Base-by-base conservation (phyloP, 2,888 invertebrate species). In the Busseola fusca region DNA sequence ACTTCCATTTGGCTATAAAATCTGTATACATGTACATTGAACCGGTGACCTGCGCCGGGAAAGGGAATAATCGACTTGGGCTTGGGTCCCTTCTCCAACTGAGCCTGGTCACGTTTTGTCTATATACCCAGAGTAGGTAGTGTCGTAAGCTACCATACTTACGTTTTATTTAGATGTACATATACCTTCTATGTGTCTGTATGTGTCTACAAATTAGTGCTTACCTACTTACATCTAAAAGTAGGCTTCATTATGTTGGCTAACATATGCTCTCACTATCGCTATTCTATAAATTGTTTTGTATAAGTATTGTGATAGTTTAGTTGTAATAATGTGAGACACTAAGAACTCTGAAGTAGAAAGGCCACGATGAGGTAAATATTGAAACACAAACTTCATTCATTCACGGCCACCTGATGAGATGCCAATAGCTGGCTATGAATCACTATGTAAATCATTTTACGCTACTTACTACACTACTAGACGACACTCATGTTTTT, bases 361-460 rank as follows among this genome's bases (percentile, higher is more conserved):
- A 90, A 92, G 90, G 90, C 88, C 90, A 86, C 69, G 57, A 65
- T 86, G 81, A 89, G 88, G 91, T 89, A 91, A 91, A 90, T 86
- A 85, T 77, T 70, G 69, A 81, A 87, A 79, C 85, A 81, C 69
- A 80, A 80, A 84, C 84, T 84, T 87, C 86, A 86, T 88, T 90
- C 91, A 91, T 91, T 91, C 90, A 90, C 78, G 87, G 91, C 78
- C 88, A 78, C 83, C 79, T 76, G 69, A 74, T 76, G 69, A 74
- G 78, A 80, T 79, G 64, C 76, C 72, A 66, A 66, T 74, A 74
- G 34, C 57, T 40, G 48, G 52, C 73, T 67, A 87, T 93, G 92
- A 93, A 84, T 93, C 93, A 93, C 80, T 86, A 88, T 88, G 88
- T 86, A 87, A 91, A 91, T 89, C 64, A 82, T 71, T 82, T 81